These are phyloP conservation scores for Lepidochitona cinerea DNA, from an alignment of 2,888 invertebrate species.

Conservation along the genomic window DNA sequence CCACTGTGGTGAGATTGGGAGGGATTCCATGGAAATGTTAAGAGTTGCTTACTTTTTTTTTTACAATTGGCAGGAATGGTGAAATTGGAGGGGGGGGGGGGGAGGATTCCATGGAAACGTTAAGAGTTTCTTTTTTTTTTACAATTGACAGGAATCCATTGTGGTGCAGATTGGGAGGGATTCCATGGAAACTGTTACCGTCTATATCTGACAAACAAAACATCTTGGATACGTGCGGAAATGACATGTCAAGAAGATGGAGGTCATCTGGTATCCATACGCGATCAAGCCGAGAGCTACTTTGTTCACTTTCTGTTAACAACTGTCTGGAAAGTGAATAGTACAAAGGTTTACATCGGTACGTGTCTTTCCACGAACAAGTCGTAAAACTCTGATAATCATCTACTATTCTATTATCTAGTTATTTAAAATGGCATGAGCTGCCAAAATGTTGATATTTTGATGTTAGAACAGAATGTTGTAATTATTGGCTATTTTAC, in stretches of 20 bases:
- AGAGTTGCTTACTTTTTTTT: too few relatives aligned
- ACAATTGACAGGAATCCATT: slow-evolving; percentile 9
- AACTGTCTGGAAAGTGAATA: slow-evolving; percentile 42
- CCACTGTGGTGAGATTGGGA: slow-evolving; percentile 24
- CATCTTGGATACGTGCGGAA: slow-evolving; percentile 59
- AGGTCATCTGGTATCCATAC: slow-evolving; percentile 61
- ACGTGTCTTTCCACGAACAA: too few relatives aligned
- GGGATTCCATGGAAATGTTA: slow-evolving; percentile 10
- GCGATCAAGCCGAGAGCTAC: slow-evolving; percentile 54
- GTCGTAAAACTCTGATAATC: too few relatives aligned
- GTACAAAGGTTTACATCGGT: slow-evolving; percentile 52
- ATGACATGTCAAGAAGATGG: slow-evolving; percentile 34
- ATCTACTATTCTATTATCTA: too few relatives aligned
- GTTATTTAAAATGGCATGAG: too few relatives aligned
- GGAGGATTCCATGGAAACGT: too few relatives aligned
- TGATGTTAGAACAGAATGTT: too few relatives aligned
- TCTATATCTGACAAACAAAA: slow-evolving; percentile 31
- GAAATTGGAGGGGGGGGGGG: too few relatives aligned
- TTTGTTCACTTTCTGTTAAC: slow-evolving; percentile 59
- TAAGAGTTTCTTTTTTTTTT: too few relatives aligned
- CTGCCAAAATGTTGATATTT: too few relatives aligned
- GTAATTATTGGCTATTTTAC: too few relatives aligned
- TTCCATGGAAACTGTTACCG: slow-evolving; percentile 26
- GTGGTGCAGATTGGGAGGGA: slow-evolving; percentile 21
- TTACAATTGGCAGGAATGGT: too few relatives aligned